A percentile compares a stretch with the other conserved stretches of the same genome.
These are phyloP conservation scores for Dyspetes luteomarginatus DNA, from an alignment of 2,888 invertebrate genomes.

Conservation along the genomic window DNA sequence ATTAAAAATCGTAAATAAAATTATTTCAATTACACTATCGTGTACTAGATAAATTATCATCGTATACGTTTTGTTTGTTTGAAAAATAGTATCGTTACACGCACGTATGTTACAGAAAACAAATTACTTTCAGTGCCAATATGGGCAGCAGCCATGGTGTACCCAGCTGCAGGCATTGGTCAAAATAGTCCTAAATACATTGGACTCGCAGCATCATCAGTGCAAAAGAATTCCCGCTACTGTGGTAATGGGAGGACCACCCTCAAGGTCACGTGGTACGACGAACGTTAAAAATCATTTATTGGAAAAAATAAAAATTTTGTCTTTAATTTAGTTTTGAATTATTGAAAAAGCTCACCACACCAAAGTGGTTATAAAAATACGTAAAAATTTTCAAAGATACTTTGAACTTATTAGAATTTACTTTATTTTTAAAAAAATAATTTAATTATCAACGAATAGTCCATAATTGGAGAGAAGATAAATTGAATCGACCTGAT, in stretches of 20 bases:
- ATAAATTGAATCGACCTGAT: too few relatives aligned
- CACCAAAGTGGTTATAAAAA: too few relatives aligned
- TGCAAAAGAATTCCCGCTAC: slow-evolving; percentile 94
- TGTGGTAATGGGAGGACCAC: slow-evolving; percentile 90
- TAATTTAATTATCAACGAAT: too few relatives aligned
- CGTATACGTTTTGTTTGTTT: slow-evolving; percentile 31
- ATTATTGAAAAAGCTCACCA: neutral
- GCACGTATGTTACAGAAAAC: slow-evolving; percentile 34
- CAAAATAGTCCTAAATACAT: slow-evolving; percentile 94
- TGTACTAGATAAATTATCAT: slow-evolving; percentile 11
- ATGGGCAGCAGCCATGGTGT: slow-evolving; percentile 89
- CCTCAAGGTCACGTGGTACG: slow-evolving; percentile 88
- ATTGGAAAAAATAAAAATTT: neutral
- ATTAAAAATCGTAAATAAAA: too few relatives aligned
- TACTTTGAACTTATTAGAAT: too few relatives aligned
- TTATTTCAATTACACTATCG: neutral
- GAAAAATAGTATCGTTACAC: slow-evolving; percentile 40
- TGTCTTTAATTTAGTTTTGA: neutral
- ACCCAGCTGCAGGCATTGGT: slow-evolving; percentile 91
- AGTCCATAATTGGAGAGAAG: too few relatives aligned
- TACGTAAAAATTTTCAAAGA: too few relatives aligned
- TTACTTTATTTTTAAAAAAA: too few relatives aligned
- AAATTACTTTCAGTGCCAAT: slow-evolving; percentile 87
- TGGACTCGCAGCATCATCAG: slow-evolving; percentile 95
- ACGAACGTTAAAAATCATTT: neutral